Conservation (phyloP, 2,797 vertebrate genomes). For the Macropus fuliginosus region DNA sequence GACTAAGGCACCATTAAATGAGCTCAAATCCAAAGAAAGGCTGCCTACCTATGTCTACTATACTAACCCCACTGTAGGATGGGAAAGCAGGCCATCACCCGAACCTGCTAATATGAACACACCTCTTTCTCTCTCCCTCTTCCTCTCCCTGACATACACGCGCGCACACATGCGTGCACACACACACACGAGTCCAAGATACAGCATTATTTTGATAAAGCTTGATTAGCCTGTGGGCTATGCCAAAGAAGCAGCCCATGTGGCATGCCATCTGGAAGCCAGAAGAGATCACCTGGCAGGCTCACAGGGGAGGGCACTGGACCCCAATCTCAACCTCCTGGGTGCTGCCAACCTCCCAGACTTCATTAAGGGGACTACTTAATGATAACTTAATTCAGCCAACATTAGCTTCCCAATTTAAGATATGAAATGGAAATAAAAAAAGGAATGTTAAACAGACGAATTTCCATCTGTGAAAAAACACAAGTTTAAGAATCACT, state of each 20-base stretch:
- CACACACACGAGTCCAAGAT: too few species aligned
- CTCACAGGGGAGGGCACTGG: background rate
- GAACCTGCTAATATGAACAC: too few species aligned
- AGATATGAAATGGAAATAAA: background rate
- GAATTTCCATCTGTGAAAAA: background rate
- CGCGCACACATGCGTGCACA: too few species aligned
- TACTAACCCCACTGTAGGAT: too few species aligned
- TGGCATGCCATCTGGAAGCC: rapidly evolving
- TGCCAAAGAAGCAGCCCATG: background rate
- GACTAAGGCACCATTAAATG: too few species aligned
- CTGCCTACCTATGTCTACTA: too few species aligned
- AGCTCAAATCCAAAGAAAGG: too few species aligned
- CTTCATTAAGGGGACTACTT: background rate
- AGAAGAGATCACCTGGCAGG: rapidly evolving
- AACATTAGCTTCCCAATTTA: background rate
- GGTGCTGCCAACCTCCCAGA: background rate
- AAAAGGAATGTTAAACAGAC: background rate
- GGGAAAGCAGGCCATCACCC: too few species aligned
- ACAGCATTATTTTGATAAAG: background rate
- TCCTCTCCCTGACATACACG: too few species aligned
- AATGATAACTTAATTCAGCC: background rate
- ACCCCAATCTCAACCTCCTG: background rate
- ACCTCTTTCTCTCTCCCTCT: too few species aligned
- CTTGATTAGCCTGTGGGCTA: background rate
- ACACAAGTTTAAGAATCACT: background rate